Conservation (phyloP, 2,888 invertebrate species). For the Melanophora roralis region DNA sequence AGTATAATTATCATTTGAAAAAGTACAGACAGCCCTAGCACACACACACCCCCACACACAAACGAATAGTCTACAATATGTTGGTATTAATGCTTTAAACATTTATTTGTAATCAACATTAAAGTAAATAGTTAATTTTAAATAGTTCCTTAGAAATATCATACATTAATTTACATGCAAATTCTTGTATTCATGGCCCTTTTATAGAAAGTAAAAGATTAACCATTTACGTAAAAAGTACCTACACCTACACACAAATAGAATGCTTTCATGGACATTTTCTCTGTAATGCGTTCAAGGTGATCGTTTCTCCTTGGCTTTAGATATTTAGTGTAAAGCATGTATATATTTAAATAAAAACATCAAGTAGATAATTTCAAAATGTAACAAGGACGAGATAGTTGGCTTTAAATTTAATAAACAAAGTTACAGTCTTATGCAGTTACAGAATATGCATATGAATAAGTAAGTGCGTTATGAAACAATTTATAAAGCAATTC, state of each 20-base stretch:
- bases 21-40: neutral
- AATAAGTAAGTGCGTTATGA: neutral
- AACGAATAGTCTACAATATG: neutral
- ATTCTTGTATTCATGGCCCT: neutral
- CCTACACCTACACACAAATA: neutral
- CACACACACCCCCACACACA: no score
- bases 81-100: neutral
- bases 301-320: neutral
- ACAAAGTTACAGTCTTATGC: neutral
- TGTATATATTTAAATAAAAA: neutral
- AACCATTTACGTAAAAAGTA: neutral
- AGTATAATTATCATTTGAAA: no score
- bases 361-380: slow-evolving; percentile 13
- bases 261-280: slow-evolving; percentile 14
- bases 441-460: neutral
- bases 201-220: neutral
- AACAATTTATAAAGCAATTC: slow-evolving; percentile 52
- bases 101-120: slow-evolving; percentile 42
- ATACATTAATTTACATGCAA: neutral
- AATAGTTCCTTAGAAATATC: neutral
- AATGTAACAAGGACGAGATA: neutral
- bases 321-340: neutral
- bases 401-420: slow-evolving; percentile 9
- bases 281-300: slow-evolving; percentile 2
- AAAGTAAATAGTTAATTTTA: slow-evolving; percentile 9